Evolutionary conservation across 2,888 invertebrate genomes (phyloP), one percentile per base, ranked within the genome.

Genomic region (Drosophila neonasuta): DNA sequence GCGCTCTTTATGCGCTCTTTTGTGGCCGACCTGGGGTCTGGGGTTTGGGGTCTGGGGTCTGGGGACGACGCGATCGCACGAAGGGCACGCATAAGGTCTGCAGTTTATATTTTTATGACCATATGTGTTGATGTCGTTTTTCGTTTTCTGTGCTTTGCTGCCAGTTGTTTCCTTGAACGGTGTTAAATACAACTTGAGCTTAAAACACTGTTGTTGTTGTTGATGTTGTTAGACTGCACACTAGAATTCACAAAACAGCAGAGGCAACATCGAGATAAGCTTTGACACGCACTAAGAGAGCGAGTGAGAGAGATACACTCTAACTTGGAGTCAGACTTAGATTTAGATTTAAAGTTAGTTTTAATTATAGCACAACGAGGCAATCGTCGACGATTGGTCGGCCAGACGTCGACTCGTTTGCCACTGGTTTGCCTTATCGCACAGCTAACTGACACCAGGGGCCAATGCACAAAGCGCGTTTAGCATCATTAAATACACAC

Each of bases 381-480:
- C 55, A 44, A 41, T 54, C 56, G 42, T 24, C 20, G 48, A 10
- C 36, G 66, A 64, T 61, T 66, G 55, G 55, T 41, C 57, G 30
- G 20, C 45, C 17, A 42, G 10, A 36, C 24, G 57, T 34, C 67
- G 68, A 68, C 64, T 73, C 59, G 71, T 71, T 76, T 64, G 66
- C 67, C 65, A 86, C 73, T 82, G 74, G 88, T 85, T 87, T 75
- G 81, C 88, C 86, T 87, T 86, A 87, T 86, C 85, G 75, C 80
- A 50, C 62, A 41, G 56, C 71, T 66, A 55, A 75, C 65, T 78
- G 71, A 67, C 73, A 74, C 57, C 66, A 64, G 80, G 72, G 77
- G 71, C 71, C 72, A 75, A 57, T 71, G 66, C 77, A 73, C 70
- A 79, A 73, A 60, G 69, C 77, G 63, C 65, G 56, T 46, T 62